Base-by-base conservation (phyloP, 2,113 vertebrate genomes). In the Mola mola region DNA sequence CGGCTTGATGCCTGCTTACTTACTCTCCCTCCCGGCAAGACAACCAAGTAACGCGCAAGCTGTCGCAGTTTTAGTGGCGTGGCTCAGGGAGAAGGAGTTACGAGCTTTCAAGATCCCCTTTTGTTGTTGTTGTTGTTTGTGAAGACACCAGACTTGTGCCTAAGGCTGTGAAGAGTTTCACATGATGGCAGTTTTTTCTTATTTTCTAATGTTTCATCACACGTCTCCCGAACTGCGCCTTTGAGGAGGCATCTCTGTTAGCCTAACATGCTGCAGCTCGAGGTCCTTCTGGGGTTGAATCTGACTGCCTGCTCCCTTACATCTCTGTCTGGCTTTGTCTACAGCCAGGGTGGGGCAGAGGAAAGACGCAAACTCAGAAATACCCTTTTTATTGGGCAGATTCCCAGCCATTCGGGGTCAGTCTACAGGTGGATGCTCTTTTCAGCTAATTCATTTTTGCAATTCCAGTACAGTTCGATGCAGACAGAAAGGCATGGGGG, bases 1-100 rank as follows among this genome's bases (percentile, higher is more conserved):
- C 1, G 44, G 37, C 62, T 76, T 56, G 52, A 69, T 67, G 64
- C 40, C 52, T 29, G 25, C 50, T 59, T 52, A 71, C 62, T 65
- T 76, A n/a, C n/a, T 34, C 41, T 51, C 19, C 59, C 33, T 42
- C 25, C 40, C 73, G 67, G 73, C 68, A 59, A 43, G 59, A 76
- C 69, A 58, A 66, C 12, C 25, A 12, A 61, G 63, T 37, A 33
- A 17, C 61, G n/a, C 25, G 8, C 12, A 70, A 75, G 78, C 75
- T 81, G 66, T 57, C 70, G 52, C 26, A 44, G 71, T 66, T 71
- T 72, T 69, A 50, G 56, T 6, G 29, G 36, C 3, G 20, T 2
- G 73, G 76, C 75, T 69, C 66, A 20, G 73, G 76, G 76, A 74
- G 26, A 66, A n/a, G 58, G 37, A 78, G 33, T 66, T 65, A 69